phyloP scores from a whole-genome alignment of 1,140 invertebrate species.

The Notospermus geniculatus region DNA sequence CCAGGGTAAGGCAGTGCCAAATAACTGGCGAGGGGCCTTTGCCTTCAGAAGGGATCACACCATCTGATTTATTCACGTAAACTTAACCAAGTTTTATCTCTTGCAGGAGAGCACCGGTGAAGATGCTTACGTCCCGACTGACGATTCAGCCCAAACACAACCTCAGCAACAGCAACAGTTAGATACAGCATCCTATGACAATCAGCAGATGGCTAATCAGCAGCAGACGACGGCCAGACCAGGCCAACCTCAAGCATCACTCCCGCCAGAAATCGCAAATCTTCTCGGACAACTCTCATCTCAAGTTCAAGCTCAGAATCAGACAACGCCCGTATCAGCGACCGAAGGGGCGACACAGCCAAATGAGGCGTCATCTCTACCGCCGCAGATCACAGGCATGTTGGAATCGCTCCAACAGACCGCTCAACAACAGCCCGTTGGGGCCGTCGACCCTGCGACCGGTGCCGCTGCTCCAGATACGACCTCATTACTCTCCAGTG shows the following conservation, averaged over 20 bases:
- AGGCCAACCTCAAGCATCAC: conserved; percentile 7
- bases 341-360: conserved; percentile 4
- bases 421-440: no score
- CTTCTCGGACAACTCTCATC: conserved; percentile 29
- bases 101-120: conserved; percentile 29
- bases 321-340: conserved; percentile 8
- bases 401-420: no score
- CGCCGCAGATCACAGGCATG: no score
- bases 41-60: no score
- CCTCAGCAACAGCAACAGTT: neutral
- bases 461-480: conserved; percentile 9
- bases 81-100: conserved; percentile 5
- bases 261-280: conserved; percentile 40
- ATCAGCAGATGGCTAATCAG: neutral
- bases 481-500: conserved; percentile 31
- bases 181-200: neutral
- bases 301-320: conserved; percentile 25
- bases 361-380: no score
- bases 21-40: no score
- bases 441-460: no score
- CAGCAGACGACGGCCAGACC: conserved; percentile 1
- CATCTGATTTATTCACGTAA: conserved; percentile 5
- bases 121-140: conserved; percentile 32
- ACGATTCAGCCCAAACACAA: conserved; percentile 24
- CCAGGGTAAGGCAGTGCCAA: no score